These are phyloP conservation scores for Rugalucina vietnamica DNA, from an alignment of 2,888 invertebrate species.

Conservation along the genomic window DNA sequence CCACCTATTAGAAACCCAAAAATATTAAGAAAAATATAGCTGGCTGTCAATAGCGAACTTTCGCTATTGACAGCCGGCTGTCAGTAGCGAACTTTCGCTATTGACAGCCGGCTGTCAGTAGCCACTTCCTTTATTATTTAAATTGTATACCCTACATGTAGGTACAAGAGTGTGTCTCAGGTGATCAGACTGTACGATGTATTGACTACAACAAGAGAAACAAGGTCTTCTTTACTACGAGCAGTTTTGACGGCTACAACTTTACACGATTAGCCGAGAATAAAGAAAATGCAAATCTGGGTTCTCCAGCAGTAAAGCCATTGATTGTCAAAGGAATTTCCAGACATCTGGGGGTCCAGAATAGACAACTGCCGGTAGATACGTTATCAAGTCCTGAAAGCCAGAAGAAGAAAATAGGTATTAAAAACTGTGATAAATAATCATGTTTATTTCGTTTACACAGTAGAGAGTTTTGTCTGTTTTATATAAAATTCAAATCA, in stretches of 20 bases:
- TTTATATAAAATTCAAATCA: no score
- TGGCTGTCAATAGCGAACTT: no score
- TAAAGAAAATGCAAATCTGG: constrained; percentile 48
- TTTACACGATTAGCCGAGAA: constrained; percentile 41
- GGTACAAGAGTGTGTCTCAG: constrained; percentile 22
- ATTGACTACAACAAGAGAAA: neutral
- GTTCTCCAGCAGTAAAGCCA: neutral
- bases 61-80: no score
- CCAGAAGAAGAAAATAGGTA: neutral
- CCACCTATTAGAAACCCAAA: no score
- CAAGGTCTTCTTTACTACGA: constrained; percentile 31
- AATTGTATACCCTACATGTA: no score
- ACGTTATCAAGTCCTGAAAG: neutral
- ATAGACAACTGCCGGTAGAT: neutral
- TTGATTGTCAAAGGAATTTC: neutral
- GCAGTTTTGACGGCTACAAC: constrained; percentile 46
- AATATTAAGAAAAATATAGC: no score
- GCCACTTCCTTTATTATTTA: no score
- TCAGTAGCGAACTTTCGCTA: no score
- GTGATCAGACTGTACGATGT: constrained; percentile 30
- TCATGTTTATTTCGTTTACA: no score
- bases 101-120: no score
- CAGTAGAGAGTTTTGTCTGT: no score
- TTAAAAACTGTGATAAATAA: no score
- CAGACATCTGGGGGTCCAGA: neutral